Percentiles rank a stretch among this genome's conserved stretches.
These are phyloP conservation scores for Steinernema carpocapsae DNA, from an alignment of 2,888 invertebrate species.

Conservation along the genomic window DNA sequence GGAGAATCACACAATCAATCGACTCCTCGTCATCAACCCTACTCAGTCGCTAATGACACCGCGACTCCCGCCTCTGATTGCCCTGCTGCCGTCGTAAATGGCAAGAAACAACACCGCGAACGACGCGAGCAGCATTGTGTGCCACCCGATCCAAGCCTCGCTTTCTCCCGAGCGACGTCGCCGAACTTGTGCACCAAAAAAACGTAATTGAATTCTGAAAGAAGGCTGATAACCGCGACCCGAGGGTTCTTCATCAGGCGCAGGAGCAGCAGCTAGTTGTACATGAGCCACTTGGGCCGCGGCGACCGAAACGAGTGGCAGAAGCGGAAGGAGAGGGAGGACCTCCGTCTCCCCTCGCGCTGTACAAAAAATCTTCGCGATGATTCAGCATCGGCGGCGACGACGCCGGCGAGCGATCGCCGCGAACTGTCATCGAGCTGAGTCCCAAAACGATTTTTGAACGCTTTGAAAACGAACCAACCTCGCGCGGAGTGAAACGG, in stretches of 20 bases:
- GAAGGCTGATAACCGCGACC: not conserved
- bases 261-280: no score
- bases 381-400: not conserved
- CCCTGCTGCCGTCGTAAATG: not conserved
- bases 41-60: conserved; percentile 29
- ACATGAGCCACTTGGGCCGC: no score
- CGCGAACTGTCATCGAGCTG: conserved; percentile 15
- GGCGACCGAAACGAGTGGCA: no score
- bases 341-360: no score
- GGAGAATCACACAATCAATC: not conserved
- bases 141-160: no score
- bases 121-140: no score
- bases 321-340: no score
- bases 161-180: not conserved
- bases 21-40: not conserved
- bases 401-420: not conserved
- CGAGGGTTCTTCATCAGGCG: no score
- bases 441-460: conserved; percentile 33
- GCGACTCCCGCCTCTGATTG: not conserved
- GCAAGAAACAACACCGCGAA: not conserved
- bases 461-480: not conserved
- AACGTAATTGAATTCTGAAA: conserved; percentile 8
- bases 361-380: no score
- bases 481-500: not conserved
- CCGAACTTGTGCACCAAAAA: not conserved